Base-by-base conservation (phyloP, 1,140 invertebrate genomes). In the Portunus trituberculatus region DNA sequence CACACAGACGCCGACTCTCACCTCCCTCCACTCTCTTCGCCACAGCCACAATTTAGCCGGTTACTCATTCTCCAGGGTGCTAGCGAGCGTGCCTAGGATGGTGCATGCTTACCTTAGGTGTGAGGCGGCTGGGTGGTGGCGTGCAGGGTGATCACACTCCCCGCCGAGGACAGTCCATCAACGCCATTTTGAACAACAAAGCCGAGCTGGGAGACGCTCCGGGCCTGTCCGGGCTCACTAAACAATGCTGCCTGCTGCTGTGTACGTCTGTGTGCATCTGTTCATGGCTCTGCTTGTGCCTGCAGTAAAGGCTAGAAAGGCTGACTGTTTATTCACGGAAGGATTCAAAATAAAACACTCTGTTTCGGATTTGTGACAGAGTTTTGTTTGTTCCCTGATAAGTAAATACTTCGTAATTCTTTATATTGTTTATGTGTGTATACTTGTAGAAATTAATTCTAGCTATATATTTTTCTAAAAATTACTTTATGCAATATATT, bases 161-260 rank as follows among this genome's bases (percentile, higher is more conserved):
- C 25, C 12, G 76, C 29, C 31, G 46, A 25, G 20, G 76, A 46
- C 46, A 39, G 94, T 92, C 90, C 88, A 82, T 92, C 67, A 93
- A 92, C 94, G 94, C 94, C 94, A 95, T 95, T 95, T 95, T 95
- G 94, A 95, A 95, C 94, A 95, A 95, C 94, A 95, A 93, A 95
- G 94, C 83, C 94, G 94, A 95, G 16, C 52, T 28, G 28, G 16
- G 12, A 16, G 16, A 16, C 89, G 14, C 28, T 39, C 6, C 4
- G 39, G 39, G 39, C 39, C 59, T 28, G 7, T n/a, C 46, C 89
- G 89, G 89, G 89, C 29, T 91, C 89, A 52, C 89, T 46, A 91
- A 52, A 52, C 89, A 39, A 16, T n/a, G 45, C 28, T 28, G 4
- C 16, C 39, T 2, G 16, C 29, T 29, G 3, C 14, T 29, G 3